phyloP scores from a whole-genome alignment of 92 coral and sea anemone genomes.

The Bergia puertoricense region DNA sequence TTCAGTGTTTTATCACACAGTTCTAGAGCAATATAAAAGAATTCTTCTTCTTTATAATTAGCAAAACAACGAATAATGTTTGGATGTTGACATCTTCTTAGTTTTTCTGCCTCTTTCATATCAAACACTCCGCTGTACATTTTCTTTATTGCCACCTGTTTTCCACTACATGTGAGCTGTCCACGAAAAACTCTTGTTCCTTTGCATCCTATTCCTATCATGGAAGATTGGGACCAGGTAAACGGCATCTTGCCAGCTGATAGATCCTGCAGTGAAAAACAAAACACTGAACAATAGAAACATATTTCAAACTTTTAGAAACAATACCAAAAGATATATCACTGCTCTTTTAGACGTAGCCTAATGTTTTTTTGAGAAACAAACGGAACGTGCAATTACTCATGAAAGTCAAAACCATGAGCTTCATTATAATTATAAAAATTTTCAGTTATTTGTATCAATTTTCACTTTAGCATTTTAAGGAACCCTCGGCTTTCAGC shows the following conservation, averaged over 20 bases:
- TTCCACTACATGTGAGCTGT: not conserved
- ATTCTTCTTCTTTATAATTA: not conserved
- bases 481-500: too few relatives aligned
- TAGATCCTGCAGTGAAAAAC: not conserved
- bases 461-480: too few relatives aligned
- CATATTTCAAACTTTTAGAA: too few relatives aligned
- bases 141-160: not conserved
- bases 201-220: not conserved
- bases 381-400: too few relatives aligned
- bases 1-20: constrained; percentile 4
- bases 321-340: too few relatives aligned
- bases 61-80: constrained; percentile 9
- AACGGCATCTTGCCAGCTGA: not conserved
- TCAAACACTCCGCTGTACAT: not conserved
- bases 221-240: not conserved
- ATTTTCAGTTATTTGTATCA: too few relatives aligned
- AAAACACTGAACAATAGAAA: too few relatives aligned
- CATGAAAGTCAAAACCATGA: too few relatives aligned
- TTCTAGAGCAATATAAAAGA: not conserved
- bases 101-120: not conserved
- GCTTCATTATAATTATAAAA: too few relatives aligned
- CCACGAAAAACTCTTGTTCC: not conserved
- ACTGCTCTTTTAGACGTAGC: too few relatives aligned
- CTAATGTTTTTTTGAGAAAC: too few relatives aligned
- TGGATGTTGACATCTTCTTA: not conserved